Conservation (phyloP, 1,140 invertebrate species). For the Sinella curviseta region DNA sequence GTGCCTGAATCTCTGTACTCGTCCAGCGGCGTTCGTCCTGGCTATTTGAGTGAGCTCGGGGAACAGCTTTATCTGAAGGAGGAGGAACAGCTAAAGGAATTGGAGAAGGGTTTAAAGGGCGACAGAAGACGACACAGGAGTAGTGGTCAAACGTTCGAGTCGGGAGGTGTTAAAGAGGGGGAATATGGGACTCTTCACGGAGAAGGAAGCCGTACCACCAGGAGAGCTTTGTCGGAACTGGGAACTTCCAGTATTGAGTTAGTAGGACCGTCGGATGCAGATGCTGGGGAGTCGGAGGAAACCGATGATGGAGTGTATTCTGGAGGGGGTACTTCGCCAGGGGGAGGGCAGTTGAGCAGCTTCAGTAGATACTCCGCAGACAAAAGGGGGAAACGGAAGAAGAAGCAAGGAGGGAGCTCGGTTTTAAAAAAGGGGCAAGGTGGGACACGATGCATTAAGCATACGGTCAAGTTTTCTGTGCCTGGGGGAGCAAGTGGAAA, state of each 20-base stretch:
- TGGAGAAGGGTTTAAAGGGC: constrained; percentile 7
- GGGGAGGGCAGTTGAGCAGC: background rate
- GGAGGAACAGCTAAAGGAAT: constrained; percentile 12
- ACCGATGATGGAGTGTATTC: background rate
- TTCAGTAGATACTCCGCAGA: background rate
- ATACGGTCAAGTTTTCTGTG: background rate
- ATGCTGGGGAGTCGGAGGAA: constrained; percentile 26
- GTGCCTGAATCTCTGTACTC: constrained; percentile 45
- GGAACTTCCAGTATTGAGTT: constrained; percentile 39
- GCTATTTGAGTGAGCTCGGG: constrained; percentile 44
- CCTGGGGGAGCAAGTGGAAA: background rate
- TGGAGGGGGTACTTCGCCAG: background rate
- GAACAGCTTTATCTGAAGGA: constrained; percentile 47
- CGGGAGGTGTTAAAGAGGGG: background rate
- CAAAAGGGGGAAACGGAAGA: background rate
- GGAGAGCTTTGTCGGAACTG: background rate
- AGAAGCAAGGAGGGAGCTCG: background rate
- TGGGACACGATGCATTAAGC: no score
- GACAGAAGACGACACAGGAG: constrained; percentile 16
- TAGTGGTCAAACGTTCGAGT: background rate
- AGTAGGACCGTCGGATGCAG: constrained; percentile 28
- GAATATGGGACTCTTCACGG: background rate
- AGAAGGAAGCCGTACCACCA: background rate
- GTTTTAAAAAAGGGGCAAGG: background rate
- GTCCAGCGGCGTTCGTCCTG: constrained; percentile 20